Percentiles rank a stretch among this genome's conserved stretches.
phyloP scores from a whole-genome alignment of 92 coral and sea anemone species.

The Heteractis magnifica region DNA sequence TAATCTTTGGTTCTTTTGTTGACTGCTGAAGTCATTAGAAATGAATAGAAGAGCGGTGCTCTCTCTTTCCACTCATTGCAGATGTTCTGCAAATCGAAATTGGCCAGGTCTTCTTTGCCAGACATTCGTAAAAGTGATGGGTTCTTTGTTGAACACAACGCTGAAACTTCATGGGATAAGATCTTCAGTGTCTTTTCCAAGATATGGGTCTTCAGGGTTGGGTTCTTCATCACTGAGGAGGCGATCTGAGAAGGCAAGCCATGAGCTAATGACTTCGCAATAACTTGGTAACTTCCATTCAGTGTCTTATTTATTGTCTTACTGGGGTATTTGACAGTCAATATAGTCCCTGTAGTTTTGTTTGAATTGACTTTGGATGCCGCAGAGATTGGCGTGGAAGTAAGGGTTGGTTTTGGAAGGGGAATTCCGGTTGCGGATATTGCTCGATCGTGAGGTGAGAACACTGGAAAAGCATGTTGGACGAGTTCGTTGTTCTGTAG shows the following conservation, averaged over 20 bases:
- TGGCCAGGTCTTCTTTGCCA: conserved; percentile 42
- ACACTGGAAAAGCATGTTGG: no score
- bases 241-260: conserved; percentile 43
- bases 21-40: conserved; percentile 37
- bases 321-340: no score
- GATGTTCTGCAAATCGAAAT: conserved; percentile 37
- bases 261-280: conserved; percentile 48
- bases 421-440: no score
- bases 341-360: no score
- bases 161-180: conserved; percentile 36
- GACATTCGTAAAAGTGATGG: conserved; percentile 47
- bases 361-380: no score
- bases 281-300: conserved; percentile 42
- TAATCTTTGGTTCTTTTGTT: conserved; percentile 6
- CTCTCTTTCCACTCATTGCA: conserved; percentile 42
- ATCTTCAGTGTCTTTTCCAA: background rate
- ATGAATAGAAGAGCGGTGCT: conserved; percentile 46
- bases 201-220: conserved; percentile 24
- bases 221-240: conserved; percentile 31
- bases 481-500: no score
- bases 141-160: conserved; percentile 51
- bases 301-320: conserved; percentile 37
- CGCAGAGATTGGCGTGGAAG: no score
- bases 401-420: no score
- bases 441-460: no score